These are phyloP conservation scores for Coremacera marginata DNA, from an alignment of 2,888 invertebrate genomes.

Conservation along the genomic window DNA sequence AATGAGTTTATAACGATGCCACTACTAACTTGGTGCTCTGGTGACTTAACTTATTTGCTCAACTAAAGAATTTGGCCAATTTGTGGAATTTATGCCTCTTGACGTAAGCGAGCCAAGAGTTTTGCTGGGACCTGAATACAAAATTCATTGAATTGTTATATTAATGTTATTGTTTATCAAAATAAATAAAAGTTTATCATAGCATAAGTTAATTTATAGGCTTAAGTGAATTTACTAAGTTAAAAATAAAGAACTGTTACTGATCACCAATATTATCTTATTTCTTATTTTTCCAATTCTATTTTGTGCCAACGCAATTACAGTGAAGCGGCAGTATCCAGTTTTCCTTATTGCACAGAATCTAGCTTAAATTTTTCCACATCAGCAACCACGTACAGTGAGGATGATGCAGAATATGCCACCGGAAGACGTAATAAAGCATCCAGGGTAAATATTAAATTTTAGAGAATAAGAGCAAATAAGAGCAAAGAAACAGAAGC, in stretches of 20 bases:
- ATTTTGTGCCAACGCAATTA: constrained; percentile 47
- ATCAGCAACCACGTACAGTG: constrained; percentile 74
- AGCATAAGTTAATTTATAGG: not conserved
- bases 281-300: constrained; percentile 43
- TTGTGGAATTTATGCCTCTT: too few relatives aligned
- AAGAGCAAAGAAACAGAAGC: not conserved
- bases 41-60: too few relatives aligned
- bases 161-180: too few relatives aligned
- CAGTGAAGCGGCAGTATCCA: constrained; percentile 70
- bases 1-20: too few relatives aligned
- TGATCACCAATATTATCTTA: constrained; percentile 20
- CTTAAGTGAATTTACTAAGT: not conserved
- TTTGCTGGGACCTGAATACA: too few relatives aligned
- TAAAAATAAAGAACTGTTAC: constrained; percentile 19
- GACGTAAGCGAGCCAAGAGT: too few relatives aligned
- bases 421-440: constrained; percentile 81
- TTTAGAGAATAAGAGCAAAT: not conserved
- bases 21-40: too few relatives aligned
- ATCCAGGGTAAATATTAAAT: constrained; percentile 73
- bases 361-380: constrained; percentile 77
- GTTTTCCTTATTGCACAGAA: constrained; percentile 70
- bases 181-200: not conserved
- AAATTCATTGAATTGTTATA: too few relatives aligned
- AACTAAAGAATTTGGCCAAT: too few relatives aligned
- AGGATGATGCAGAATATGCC: constrained; percentile 81